Evolutionary conservation across 2,113 vertebrate genomes (phyloP).

Genomic region (Balaeniceps rex): DNA sequence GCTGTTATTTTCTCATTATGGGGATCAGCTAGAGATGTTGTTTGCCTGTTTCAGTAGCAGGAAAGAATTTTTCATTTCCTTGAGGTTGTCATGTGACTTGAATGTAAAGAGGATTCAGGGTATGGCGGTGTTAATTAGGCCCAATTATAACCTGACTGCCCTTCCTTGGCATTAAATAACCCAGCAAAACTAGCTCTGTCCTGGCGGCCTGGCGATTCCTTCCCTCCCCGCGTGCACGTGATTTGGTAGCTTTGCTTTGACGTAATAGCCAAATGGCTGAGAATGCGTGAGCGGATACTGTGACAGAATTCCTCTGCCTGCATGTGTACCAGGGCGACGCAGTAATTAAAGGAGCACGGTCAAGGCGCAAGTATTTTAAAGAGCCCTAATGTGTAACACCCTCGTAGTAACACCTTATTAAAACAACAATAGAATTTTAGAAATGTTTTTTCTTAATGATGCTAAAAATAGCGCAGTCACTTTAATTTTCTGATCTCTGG

Average conservation of each 20-base stretch:
- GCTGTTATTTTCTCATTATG: neutral
- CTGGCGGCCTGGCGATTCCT: neutral
- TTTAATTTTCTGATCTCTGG: neutral
- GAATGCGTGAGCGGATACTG: neutral
- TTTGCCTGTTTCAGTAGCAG: slow-evolving; percentile 30
- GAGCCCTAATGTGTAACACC: neutral
- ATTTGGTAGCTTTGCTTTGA: neutral
- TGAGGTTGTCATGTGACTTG: neutral
- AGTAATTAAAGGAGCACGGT: neutral
- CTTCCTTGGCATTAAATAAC: slow-evolving; percentile 33
- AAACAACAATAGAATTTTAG: slow-evolving; percentile 8
- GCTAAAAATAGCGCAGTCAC: neutral
- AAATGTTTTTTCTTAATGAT: neutral
- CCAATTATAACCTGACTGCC: slow-evolving; percentile 50
- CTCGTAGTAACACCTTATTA: slow-evolving; percentile 33
- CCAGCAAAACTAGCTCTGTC: neutral
- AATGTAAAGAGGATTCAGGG: neutral
- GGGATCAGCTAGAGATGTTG: neutral
- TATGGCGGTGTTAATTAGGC: slow-evolving; percentile 22
- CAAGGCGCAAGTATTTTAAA: slow-evolving; percentile 23
- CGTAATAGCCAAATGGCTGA: neutral
- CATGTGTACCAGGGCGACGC: accelerated
- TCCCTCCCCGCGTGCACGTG: neutral
- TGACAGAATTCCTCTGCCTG: slow-evolving; percentile 12
- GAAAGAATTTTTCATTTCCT: slow-evolving; percentile 50